A percentile compares a stretch with the other conserved stretches of the same genome.
phyloP scores from a whole-genome alignment of 1,140 invertebrate species.

The Lordiphosa collinella region DNA sequence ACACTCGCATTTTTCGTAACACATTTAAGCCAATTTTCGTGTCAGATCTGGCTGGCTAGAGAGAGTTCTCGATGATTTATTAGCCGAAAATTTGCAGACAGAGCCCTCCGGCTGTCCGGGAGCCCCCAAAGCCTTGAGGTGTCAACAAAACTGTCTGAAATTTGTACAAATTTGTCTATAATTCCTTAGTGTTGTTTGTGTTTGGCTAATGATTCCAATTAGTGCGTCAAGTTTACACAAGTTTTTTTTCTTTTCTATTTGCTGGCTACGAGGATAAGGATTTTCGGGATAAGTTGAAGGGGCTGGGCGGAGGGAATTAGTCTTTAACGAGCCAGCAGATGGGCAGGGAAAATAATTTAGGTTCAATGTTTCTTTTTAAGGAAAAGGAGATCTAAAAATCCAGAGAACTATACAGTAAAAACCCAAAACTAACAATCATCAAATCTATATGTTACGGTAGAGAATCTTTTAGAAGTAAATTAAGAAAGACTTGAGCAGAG shows the following conservation, averaged over 20 bases:
- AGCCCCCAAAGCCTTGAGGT: constrained; percentile 19
- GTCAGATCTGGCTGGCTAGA: constrained; percentile 26
- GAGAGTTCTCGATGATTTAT: constrained; percentile 53
- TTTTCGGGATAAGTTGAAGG: too few relatives aligned
- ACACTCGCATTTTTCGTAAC: constrained; percentile 27
- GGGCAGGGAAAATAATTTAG: too few relatives aligned
- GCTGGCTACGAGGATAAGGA: too few relatives aligned
- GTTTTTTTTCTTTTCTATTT: neutral
- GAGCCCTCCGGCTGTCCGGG: constrained; percentile 1
- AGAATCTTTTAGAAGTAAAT: too few relatives aligned
- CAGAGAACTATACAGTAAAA: too few relatives aligned
- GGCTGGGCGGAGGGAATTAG: too few relatives aligned
- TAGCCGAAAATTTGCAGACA: constrained; percentile 45
- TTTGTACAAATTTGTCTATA: constrained; percentile 62
- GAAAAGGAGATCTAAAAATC: too few relatives aligned
- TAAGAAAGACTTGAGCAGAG: too few relatives aligned
- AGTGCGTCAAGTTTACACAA: constrained; percentile 31
- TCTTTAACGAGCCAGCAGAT: too few relatives aligned
- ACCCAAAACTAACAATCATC: too few relatives aligned
- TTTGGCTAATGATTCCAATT: constrained; percentile 62
- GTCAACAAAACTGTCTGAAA: constrained; percentile 58
- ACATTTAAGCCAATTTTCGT: constrained; percentile 65
- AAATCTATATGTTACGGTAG: too few relatives aligned
- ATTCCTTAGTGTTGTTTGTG: constrained; percentile 36
- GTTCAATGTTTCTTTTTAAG: too few relatives aligned